Conservation (phyloP, 2,113 vertebrate genomes). For the Ailurus styani region DNA sequence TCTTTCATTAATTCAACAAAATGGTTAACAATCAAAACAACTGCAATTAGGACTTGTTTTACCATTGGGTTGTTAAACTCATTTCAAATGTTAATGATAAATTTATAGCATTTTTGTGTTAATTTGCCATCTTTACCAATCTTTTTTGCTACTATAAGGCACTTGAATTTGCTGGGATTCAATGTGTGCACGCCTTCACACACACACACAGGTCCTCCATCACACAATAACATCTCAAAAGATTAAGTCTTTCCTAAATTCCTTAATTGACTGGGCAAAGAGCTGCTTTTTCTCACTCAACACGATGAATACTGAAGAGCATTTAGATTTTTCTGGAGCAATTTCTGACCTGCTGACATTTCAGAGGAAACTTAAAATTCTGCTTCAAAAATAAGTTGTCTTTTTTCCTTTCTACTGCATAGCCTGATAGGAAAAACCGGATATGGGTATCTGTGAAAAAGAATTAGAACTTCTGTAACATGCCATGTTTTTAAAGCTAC, state of each 20-base stretch:
- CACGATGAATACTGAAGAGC: slow-evolving; percentile 57
- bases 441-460: not conserved
- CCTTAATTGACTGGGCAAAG: slow-evolving; percentile 59
- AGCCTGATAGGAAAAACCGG: not conserved
- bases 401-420: not conserved
- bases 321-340: slow-evolving; percentile 47
- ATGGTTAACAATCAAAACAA: not conserved
- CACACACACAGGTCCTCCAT: not conserved
- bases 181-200: not conserved
- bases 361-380: slow-evolving; percentile 53
- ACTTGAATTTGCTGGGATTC: not conserved
- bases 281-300: slow-evolving; percentile 57
- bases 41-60: not conserved
- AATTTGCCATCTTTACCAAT: not conserved
- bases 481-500: not conserved
- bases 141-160: not conserved
- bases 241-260: slow-evolving; percentile 51
- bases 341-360: slow-evolving; percentile 27
- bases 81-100: slow-evolving; percentile 38
- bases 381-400: slow-evolving; percentile 39
- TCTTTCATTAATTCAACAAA: not conserved
- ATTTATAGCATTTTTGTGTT: not conserved
- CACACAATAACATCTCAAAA: slow-evolving; percentile 58
- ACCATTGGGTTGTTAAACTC: not conserved
- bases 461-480: not conserved